Evolutionary conservation across 2,113 vertebrate genomes (phyloP).

Genomic region (Dermatemys mawii): DNA sequence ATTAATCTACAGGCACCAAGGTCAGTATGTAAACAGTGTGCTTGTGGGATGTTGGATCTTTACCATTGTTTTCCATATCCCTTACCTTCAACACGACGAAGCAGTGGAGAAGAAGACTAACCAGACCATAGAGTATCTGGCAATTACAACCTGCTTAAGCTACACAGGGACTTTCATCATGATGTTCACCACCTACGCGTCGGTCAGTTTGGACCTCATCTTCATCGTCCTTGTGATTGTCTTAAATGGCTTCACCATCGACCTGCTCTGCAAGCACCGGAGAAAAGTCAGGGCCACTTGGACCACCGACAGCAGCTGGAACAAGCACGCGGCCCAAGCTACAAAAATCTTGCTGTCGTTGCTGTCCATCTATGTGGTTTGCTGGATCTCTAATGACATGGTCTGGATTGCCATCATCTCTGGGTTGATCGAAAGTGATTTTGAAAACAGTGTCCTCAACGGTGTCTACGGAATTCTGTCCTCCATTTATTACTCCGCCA

Average conservation of each 20-base stretch:
- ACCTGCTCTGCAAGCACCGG: slow-evolving; percentile 30
- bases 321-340: not conserved
- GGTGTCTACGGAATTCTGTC: not conserved
- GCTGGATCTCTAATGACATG: slow-evolving; percentile 34
- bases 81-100: not conserved
- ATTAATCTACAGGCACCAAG: slow-evolving; percentile 8
- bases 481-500: slow-evolving; percentile 28
- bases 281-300: slow-evolving; percentile 3
- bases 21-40: not conserved
- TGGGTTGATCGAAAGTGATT: not conserved
- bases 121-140: not conserved
- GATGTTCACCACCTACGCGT: not conserved
- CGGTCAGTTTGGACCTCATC: slow-evolving; percentile 19
- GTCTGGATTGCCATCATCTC: slow-evolving; percentile 11
- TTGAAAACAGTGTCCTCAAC: not conserved
- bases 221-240: not conserved
- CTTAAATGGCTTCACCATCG: slow-evolving; percentile 14
- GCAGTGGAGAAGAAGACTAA: not conserved
- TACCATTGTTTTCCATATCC: slow-evolving; percentile 17
- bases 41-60: slow-evolving; percentile 18
- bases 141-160: slow-evolving; percentile 1
- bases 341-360: slow-evolving; percentile 7
- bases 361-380: slow-evolving; percentile 7
- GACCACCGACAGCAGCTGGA: not conserved
- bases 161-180: not conserved